A percentile compares a stretch with the other conserved stretches of the same genome.
phyloP scores from a whole-genome alignment of 2,797 vertebrate species.

The Glossophaga mutica region DNA sequence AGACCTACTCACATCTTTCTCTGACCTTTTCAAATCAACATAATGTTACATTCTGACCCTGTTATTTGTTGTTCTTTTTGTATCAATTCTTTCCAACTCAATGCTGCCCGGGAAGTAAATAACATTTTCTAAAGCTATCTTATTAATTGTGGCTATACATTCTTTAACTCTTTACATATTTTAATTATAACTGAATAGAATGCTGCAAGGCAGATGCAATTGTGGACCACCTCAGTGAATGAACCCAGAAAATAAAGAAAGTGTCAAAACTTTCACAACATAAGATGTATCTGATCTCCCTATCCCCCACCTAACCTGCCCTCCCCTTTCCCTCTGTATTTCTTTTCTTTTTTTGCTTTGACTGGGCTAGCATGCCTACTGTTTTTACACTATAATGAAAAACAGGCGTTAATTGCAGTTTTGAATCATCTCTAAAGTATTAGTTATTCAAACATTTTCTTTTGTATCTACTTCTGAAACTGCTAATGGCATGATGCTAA shows the following conservation, averaged over 20 bases:
- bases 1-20: background rate
- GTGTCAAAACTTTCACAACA: background rate
- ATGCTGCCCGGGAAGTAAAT: background rate
- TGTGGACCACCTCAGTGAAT: background rate
- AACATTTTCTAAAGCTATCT: background rate
- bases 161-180: background rate
- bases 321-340: background rate
- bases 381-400: background rate
- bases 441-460: conserved; percentile 40
- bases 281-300: background rate
- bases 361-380: background rate
- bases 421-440: conserved; percentile 7
- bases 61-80: background rate
- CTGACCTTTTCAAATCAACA: background rate
- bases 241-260: background rate
- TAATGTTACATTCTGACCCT: background rate
- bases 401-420: conserved; percentile 5
- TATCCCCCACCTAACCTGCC: no score
- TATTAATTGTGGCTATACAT: accelerated
- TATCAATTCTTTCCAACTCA: background rate
- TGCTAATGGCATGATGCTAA: background rate
- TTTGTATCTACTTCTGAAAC: conserved; percentile 26
- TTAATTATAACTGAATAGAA: background rate
- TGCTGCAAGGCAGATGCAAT: background rate
- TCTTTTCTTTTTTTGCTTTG: background rate